phyloP scores from a whole-genome alignment of 2,888 invertebrate genomes.

The Achlya flavicornis region DNA sequence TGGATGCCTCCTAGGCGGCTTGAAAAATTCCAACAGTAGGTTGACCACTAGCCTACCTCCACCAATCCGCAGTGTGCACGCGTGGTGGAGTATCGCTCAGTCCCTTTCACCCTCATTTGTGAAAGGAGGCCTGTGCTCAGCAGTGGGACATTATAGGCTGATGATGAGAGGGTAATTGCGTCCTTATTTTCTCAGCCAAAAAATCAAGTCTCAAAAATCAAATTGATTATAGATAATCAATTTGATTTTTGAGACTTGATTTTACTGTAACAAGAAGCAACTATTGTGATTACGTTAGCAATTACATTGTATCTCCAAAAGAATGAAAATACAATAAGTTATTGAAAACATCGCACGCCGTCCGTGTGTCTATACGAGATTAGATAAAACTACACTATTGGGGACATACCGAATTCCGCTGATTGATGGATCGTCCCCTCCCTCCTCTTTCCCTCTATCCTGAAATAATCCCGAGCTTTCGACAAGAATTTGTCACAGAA shows the following conservation, averaged over 20 bases:
- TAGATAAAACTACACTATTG: conserved; percentile 44
- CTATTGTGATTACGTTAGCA: not conserved
- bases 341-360: not conserved
- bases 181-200: not conserved
- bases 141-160: no score
- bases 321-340: not conserved
- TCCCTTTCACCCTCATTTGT: no score
- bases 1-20: no score
- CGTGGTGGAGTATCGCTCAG: no score
- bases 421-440: conserved; percentile 59
- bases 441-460: conserved; percentile 22
- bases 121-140: no score
- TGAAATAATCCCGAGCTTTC: conserved; percentile 59
- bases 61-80: no score
- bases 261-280: not conserved
- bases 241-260: not conserved
- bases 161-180: not conserved
- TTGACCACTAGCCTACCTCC: no score
- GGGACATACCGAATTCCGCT: conserved; percentile 46
- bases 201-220: no score
- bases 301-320: not conserved
- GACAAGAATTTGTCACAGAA: conserved; percentile 61
- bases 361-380: conserved; percentile 33
- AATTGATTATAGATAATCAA: not conserved
- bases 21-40: no score